Evolutionary conservation across 1,140 invertebrate species (phyloP).

Genomic region (Diploscapter pachys): DNA sequence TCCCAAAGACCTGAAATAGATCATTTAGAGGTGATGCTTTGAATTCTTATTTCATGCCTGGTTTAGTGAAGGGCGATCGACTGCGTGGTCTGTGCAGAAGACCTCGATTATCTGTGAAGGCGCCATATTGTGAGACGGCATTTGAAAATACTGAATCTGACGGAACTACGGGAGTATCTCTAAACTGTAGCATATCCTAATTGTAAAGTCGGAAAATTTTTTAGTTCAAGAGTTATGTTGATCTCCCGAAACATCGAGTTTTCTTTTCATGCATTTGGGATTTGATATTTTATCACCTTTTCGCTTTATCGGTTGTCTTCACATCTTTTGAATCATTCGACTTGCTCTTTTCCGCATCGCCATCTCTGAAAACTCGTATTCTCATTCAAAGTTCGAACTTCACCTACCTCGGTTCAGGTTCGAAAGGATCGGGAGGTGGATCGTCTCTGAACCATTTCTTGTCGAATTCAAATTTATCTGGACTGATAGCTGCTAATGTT

Average conservation of each 20-base stretch:
- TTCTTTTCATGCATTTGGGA: neutral
- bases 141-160: conserved; percentile 21
- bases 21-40: neutral
- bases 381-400: too few species aligned
- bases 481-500: too few species aligned
- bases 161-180: conserved; percentile 20
- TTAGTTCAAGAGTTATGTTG: neutral
- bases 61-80: conserved; percentile 40
- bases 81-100: conserved; percentile 34
- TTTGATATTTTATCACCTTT: neutral
- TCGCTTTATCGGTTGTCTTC: neutral
- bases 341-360: neutral
- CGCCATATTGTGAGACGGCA: conserved; percentile 21
- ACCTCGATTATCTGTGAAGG: conserved; percentile 29
- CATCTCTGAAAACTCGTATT: too few species aligned
- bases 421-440: too few species aligned
- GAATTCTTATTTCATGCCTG: conserved; percentile 5
- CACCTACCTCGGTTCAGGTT: too few species aligned
- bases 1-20: too few species aligned
- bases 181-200: conserved; percentile 1
- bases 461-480: too few species aligned
- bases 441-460: too few species aligned
- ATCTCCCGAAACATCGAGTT: neutral
- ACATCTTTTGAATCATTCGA: neutral
- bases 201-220: neutral